Evolutionary conservation across 2,113 vertebrate genomes (phyloP), one percentile per base, ranked within the genome.

Genomic region (Aegotheles bennettii): DNA sequence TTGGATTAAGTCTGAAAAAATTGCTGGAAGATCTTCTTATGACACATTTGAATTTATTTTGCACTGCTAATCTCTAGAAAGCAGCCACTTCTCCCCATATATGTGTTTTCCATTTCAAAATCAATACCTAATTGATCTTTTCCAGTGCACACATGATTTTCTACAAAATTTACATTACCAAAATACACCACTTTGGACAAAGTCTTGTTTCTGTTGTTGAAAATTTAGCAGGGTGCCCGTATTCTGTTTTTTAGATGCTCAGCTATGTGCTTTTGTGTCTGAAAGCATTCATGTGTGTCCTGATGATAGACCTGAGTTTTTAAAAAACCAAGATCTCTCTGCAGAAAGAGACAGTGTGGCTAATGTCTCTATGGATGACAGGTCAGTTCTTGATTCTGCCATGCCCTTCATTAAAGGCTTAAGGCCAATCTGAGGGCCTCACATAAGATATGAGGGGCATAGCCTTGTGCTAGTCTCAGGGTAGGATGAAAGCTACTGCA

Each of bases 211-310:
- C 47, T 54, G 67, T 35, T 61, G 5, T 29, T 24, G 6, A 4
- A 4, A 19, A 77, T 80, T 48, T 35, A 80, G 42, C 23, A 7
- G 26, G 59, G 35, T 50, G 53, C 19, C 70, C 45, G 4, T 76
- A 84, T 56, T 47, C 35, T 50, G 16, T 4, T 57, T 73, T 86
- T 29, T 4, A 67, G 42, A 59, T 70, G 38, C 26, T 65, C 18
- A 47, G 25, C 31, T 65, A 2, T 28, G 40, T 48, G 31, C 43
- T 57, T 65, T 68, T 64, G 57, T 59, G 28, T 35, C 40, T 91
- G 64, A 74, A 65, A 38, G 18, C 2, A 1, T 78, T 75, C 13
- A 4, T 0, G 0, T 43, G 12, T 79, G 35, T 69, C 70, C 68
- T 75, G 47, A 33, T 77, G 59, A 24, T 26, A 73, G 59, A 57